These are phyloP conservation scores for Hydractinia symbiolongicarpus DNA, from an alignment of 30 jellyfish, hydroid and myxozoan genomes.

Conservation along the genomic window DNA sequence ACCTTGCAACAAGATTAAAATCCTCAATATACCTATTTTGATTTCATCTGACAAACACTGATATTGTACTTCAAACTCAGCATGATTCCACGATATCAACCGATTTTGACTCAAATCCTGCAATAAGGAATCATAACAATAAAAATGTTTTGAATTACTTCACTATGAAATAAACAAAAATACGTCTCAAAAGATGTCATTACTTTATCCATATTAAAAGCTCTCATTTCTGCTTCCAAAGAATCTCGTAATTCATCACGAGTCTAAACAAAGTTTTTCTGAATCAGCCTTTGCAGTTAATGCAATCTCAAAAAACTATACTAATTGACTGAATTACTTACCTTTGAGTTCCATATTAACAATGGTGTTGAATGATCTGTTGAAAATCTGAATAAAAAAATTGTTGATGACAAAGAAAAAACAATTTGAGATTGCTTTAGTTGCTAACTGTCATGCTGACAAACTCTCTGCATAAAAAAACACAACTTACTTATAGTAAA, in stretches of 20 bases:
- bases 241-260: slow-evolving; percentile 92
- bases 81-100: slow-evolving; percentile 94
- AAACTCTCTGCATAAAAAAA: too few relatives aligned
- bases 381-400: slow-evolving; percentile 37
- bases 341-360: slow-evolving; percentile 89
- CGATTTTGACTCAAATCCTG: slow-evolving; percentile 87
- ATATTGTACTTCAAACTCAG: slow-evolving; percentile 92
- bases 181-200: neutral
- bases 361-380: slow-evolving; percentile 80
- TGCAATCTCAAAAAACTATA: neutral
- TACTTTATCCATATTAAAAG: slow-evolving; percentile 85
- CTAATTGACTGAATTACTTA: neutral
- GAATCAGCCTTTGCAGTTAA: neutral
- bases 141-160: neutral
- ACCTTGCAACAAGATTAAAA: neutral
- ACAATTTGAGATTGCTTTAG: too few relatives aligned
- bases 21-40: slow-evolving; percentile 52
- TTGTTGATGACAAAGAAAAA: too few relatives aligned
- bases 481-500: slow-evolving; percentile 65
- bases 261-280: slow-evolving; percentile 43
- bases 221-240: slow-evolving; percentile 86
- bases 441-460: too few relatives aligned
- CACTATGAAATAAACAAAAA: neutral
- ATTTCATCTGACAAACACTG: slow-evolving; percentile 81
- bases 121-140: neutral